Evolutionary conservation across 2,888 invertebrate genomes (phyloP).

Genomic region (Hirtodrosophila histrioides): DNA sequence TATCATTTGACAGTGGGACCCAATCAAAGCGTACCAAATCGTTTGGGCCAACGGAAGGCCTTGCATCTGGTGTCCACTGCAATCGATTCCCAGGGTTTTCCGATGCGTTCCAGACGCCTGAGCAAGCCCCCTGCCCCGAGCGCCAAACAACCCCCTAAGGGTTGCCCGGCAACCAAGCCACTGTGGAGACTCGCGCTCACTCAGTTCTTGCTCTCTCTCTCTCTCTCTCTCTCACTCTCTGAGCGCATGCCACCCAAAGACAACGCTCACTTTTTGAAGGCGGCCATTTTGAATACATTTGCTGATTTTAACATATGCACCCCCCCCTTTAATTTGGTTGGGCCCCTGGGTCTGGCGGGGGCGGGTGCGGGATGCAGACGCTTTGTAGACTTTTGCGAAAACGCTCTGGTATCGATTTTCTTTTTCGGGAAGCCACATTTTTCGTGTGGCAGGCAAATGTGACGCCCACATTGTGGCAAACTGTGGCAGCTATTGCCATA

Average conservation of each 20-base stretch:
- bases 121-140: slow-evolving; percentile 26
- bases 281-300: slow-evolving; percentile 77
- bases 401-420: slow-evolving; percentile 61
- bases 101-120: slow-evolving; percentile 18
- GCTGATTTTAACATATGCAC: slow-evolving; percentile 38
- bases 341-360: not conserved
- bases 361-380: slow-evolving; percentile 37
- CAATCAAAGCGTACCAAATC: slow-evolving; percentile 56
- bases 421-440: slow-evolving; percentile 30
- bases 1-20: slow-evolving; percentile 33
- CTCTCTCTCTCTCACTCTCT: slow-evolving; percentile 22
- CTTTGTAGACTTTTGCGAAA: slow-evolving; percentile 62
- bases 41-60: slow-evolving; percentile 68
- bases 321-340: not conserved
- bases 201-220: slow-evolving; percentile 14
- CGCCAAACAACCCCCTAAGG: slow-evolving; percentile 55
- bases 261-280: slow-evolving; percentile 44
- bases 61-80: slow-evolving; percentile 80
- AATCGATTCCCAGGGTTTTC: slow-evolving; percentile 66
- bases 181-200: slow-evolving; percentile 55
- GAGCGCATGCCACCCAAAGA: slow-evolving; percentile 44
- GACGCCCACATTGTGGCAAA: slow-evolving; percentile 57
- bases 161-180: slow-evolving; percentile 53
- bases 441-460: slow-evolving; percentile 38
- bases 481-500: slow-evolving; percentile 51